These are phyloP conservation scores for Malacoctenus gilli DNA, from an alignment of 2,797 vertebrate species.

Conservation along the genomic window DNA sequence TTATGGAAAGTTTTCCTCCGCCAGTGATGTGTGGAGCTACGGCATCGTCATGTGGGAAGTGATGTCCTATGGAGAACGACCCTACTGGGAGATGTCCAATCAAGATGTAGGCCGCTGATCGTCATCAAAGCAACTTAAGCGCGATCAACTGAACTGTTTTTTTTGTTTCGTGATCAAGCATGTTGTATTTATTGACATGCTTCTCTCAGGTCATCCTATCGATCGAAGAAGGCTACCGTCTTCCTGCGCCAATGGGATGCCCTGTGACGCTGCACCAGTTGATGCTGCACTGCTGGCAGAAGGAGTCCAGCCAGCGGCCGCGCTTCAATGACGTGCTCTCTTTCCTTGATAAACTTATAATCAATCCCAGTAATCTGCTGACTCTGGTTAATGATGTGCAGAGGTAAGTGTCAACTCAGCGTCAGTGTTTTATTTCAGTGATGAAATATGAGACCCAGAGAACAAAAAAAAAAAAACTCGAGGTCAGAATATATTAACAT, in stretches of 20 bases:
- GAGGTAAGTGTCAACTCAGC: conserved; percentile 54
- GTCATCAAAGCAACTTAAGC: background rate
- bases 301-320: conserved; percentile 91
- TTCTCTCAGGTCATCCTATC: conserved; percentile 91
- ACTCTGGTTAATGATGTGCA: conserved; percentile 85
- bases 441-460: too few species aligned
- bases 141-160: background rate
- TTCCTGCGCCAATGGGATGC: conserved; percentile 96
- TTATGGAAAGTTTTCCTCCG: conserved; percentile 96
- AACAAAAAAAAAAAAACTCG: too few species aligned
- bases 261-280: conserved; percentile 94
- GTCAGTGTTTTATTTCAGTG: too few species aligned
- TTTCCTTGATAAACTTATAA: conserved; percentile 96
- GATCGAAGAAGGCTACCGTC: conserved; percentile 97
- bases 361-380: conserved; percentile 93
- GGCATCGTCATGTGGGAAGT: conserved; percentile 99
- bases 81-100: conserved; percentile 99
- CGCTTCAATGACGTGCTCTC: conserved; percentile 90
- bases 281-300: conserved; percentile 99
- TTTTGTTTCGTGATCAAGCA: too few species aligned
- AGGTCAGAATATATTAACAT: too few species aligned
- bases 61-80: conserved; percentile 98
- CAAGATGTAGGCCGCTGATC: conserved; percentile 89
- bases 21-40: conserved; percentile 95
- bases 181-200: conserved; percentile 1